Conservation (phyloP, 1,140 invertebrate genomes). For the Drosophila equinoxialis region DNA sequence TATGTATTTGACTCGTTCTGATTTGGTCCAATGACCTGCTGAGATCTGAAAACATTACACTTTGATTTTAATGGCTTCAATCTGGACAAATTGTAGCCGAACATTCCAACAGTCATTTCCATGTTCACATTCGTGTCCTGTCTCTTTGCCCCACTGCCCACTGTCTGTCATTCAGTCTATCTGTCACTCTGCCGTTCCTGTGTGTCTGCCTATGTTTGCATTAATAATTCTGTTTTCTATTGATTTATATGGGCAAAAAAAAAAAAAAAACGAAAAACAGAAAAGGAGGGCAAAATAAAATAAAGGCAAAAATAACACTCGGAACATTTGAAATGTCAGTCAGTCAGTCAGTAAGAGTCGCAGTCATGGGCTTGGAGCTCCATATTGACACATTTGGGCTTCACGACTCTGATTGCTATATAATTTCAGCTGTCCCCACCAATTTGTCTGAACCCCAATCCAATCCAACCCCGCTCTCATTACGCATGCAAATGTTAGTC, state of each 20-base stretch:
- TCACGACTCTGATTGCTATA: conserved; percentile 63
- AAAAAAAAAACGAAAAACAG: neutral
- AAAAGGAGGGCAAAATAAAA: neutral
- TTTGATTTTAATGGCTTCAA: conserved; percentile 56
- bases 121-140: conserved; percentile 21
- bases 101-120: conserved; percentile 26
- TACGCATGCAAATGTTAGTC: conserved; percentile 66
- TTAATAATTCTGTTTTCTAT: conserved; percentile 64
- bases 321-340: conserved; percentile 25
- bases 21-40: conserved; percentile 17
- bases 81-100: conserved; percentile 48
- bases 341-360: conserved; percentile 40
- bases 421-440: conserved; percentile 65
- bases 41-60: conserved; percentile 37
- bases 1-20: conserved; percentile 5
- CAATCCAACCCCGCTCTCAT: conserved; percentile 32
- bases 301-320: neutral
- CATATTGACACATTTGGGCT: conserved; percentile 56
- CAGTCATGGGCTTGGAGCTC: conserved; percentile 36
- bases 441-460: conserved; percentile 28
- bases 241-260: conserved; percentile 52
- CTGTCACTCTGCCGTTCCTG: neutral
- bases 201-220: conserved; percentile 45
- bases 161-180: neutral
- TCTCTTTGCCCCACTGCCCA: conserved; percentile 17